Evolutionary conservation across 2,113 vertebrate genomes (phyloP), one percentile per base, ranked within the genome.

Genomic region (Erythrocercus mccallii): DNA sequence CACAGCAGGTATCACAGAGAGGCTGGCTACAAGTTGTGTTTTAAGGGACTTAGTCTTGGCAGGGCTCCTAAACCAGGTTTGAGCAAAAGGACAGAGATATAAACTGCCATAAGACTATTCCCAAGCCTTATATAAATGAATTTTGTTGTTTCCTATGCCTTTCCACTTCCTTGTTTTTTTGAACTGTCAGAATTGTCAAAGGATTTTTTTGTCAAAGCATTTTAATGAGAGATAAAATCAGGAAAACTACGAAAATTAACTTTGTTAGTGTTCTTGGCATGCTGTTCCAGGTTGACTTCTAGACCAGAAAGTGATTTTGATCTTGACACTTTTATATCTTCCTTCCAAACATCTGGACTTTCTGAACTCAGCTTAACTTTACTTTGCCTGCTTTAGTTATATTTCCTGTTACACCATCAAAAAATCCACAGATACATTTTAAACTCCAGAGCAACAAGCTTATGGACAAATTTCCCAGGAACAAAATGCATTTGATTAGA

Each of bases 251-350:
- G 22, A 70, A 90, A 90, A 88, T 74, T 68, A 74, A 14, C 40
- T 66, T 90, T 24, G 7, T 62, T 90, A 47, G 61, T 88, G 69
- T 68, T 61, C 54, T 85, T 77, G 20, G 40, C 56, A 33, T 62
- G 30, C 11, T 88, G 21, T 90, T 81, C 56, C 69, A 86, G 56
- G 53, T 37, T 76, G 37, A 76, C 7, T 92, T 87, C 48, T 74
- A 86, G 47, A 86, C 23, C 9, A 57, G 82, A 92, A 78, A 69
- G 4, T 69, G 24, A 76, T 94, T 88, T 94, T 83, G 21, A 74
- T 91, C 48, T 95, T 94, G 73, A 65, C 14, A 30, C 58, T 89
- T 91, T 88, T 54, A 84, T 92, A 81, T 18, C 28, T 89, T 89
- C 12, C 10, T 79, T 94, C 45, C 61, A 94, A 89, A 94, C 45